Evolutionary conservation across 1,140 invertebrate genomes (phyloP).

Genomic region (Hylaeus volcanicus): DNA sequence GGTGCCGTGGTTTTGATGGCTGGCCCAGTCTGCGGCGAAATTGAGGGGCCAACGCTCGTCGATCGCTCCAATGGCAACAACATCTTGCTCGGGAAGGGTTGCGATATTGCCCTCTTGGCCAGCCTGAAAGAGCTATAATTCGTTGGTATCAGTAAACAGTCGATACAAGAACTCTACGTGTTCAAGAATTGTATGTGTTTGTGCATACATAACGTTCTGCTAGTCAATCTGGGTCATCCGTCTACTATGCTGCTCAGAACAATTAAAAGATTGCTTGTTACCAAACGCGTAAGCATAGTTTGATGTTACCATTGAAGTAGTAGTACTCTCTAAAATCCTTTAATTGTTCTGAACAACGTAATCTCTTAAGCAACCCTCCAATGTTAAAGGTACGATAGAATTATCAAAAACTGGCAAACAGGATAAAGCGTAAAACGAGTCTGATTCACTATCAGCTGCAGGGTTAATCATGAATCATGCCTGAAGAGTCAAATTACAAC

Average conservation of each 20-base stretch:
- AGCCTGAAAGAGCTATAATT: slow-evolving; percentile 74
- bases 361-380: not conserved
- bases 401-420: slow-evolving; percentile 10
- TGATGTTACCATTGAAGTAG: too few species aligned
- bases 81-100: slow-evolving; percentile 63
- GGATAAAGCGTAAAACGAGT: slow-evolving; percentile 22
- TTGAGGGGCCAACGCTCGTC: slow-evolving; percentile 74
- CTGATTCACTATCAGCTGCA: slow-evolving; percentile 15
- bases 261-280: not conserved
- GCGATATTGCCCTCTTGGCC: slow-evolving; percentile 76
- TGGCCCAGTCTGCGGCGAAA: slow-evolving; percentile 58
- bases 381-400: not conserved
- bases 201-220: not conserved
- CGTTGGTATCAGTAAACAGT: not conserved
- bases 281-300: not conserved
- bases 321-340: not conserved
- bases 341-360: slow-evolving; percentile 6
- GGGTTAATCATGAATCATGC: slow-evolving; percentile 32
- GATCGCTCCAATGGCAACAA: slow-evolving; percentile 71
- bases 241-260: slow-evolving; percentile 1
- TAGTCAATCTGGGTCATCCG: not conserved
- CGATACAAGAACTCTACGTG: too few species aligned
- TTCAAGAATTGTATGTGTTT: not conserved
- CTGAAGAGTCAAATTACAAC: slow-evolving; percentile 11
- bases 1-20: slow-evolving; percentile 66